Percentiles rank a stretch among this genome's conserved stretches.
Conservation (phyloP, 2,113 vertebrate genomes). For the Cyphomyrus discorhynchus region DNA sequence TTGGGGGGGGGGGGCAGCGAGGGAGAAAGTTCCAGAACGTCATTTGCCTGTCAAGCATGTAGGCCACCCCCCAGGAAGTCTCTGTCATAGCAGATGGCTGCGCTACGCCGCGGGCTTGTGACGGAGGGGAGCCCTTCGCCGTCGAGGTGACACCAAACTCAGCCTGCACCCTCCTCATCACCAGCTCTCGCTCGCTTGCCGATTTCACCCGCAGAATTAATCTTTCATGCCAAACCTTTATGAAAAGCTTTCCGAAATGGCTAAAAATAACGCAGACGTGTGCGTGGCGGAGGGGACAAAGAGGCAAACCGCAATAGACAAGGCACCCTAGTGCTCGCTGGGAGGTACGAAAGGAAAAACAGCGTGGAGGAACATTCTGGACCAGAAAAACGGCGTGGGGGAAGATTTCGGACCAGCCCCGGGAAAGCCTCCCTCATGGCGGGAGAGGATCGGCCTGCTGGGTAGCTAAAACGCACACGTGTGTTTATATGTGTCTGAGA, state of each 20-base stretch:
- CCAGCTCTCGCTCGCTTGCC: not conserved
- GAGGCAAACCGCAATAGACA: not conserved
- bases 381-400: not conserved
- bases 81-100: not conserved
- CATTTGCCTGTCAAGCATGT: not conserved
- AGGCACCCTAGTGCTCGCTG: not conserved
- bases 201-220: constrained; percentile 10
- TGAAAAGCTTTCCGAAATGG: not conserved
- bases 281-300: not conserved
- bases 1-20: not conserved
- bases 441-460: not conserved
- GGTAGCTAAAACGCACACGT: not conserved
- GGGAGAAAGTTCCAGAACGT: not conserved
- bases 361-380: not conserved
- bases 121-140: not conserved
- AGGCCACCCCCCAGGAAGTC: not conserved
- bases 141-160: not conserved
- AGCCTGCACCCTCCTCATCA: not conserved
- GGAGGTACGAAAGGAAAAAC: not conserved
- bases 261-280: not conserved
- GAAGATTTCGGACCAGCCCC: not conserved
- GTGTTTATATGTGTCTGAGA: not conserved
- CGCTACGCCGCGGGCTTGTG: not conserved
- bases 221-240: constrained; percentile 5
- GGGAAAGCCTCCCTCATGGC: not conserved